Percentiles rank a stretch among this genome's conserved stretches.
Conservation (phyloP, 2,888 invertebrate genomes). For the Nemapogon koenigi region DNA sequence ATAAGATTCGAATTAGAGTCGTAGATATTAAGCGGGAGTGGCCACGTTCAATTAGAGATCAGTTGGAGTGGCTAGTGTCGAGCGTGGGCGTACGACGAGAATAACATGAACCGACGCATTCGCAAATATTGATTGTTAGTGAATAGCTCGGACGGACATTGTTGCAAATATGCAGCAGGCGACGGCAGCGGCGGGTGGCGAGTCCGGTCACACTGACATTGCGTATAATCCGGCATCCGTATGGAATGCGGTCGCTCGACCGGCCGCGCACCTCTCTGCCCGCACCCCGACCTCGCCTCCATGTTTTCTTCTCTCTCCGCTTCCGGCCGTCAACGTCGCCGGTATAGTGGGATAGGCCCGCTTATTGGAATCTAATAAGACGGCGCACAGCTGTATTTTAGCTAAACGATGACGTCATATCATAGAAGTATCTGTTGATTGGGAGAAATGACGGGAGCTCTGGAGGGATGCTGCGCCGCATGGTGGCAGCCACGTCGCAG, state of each 20-base stretch:
- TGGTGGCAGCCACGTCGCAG: neutral
- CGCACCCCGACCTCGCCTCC: constrained; percentile 38
- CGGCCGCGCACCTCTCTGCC: constrained; percentile 36
- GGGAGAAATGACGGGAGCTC: too few species aligned
- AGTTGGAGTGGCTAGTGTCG: too few species aligned
- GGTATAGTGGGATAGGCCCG: constrained; percentile 47
- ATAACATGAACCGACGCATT: constrained; percentile 3
- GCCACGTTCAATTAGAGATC: too few species aligned
- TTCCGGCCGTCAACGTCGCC: constrained; percentile 43
- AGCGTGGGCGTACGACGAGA: constrained; percentile 5
- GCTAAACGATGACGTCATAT: constrained; percentile 30
- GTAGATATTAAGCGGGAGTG: too few species aligned
- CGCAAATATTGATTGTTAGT: constrained; percentile 6
- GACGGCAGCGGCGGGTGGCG: constrained; percentile 25
- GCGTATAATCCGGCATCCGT: constrained; percentile 60
- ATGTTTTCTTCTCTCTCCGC: constrained; percentile 51
- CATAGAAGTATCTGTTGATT: constrained; percentile 11
- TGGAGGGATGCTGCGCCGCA: too few species aligned
- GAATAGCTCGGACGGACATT: constrained; percentile 18
- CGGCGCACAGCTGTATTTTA: constrained; percentile 12
- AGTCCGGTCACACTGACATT: constrained; percentile 53
- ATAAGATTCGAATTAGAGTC: too few species aligned
- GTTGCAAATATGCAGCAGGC: constrained; percentile 32
- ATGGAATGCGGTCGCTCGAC: constrained; percentile 60
- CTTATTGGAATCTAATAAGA: constrained; percentile 1